phyloP scores from a whole-genome alignment of 2,797 vertebrate species.

The Spondyliosoma cantharus region DNA sequence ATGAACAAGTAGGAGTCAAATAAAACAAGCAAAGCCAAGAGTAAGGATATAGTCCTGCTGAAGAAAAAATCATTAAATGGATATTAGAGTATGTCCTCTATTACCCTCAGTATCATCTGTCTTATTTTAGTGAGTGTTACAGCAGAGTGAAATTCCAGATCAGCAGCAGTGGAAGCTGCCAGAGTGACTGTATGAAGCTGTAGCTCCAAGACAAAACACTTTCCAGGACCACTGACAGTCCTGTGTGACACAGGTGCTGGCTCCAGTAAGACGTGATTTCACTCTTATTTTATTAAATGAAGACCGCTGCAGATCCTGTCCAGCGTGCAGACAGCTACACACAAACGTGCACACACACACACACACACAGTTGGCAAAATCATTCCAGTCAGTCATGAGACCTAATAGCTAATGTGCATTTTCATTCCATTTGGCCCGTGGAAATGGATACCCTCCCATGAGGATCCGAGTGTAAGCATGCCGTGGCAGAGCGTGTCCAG shows the following conservation, averaged over 20 bases:
- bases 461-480: constrained; percentile 69
- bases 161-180: background rate
- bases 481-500: constrained; percentile 53
- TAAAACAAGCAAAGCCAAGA: background rate
- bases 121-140: constrained; percentile 20
- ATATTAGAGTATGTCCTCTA: constrained; percentile 1
- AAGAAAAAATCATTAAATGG: constrained; percentile 9
- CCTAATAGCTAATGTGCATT: constrained; percentile 70
- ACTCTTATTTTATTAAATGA: constrained; percentile 50
- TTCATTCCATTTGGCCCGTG: constrained; percentile 74
- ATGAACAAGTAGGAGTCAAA: constrained; percentile 7
- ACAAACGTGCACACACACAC: constrained; percentile 39
- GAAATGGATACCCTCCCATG: constrained; percentile 78
- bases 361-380: constrained; percentile 60
- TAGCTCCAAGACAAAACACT: constrained; percentile 31
- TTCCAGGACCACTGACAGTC: background rate
- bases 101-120: constrained; percentile 7
- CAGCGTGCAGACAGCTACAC: constrained; percentile 10
- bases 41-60: background rate
- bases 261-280: constrained; percentile 12
- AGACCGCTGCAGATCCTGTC: constrained; percentile 31
- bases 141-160: constrained; percentile 25
- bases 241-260: constrained; percentile 4
- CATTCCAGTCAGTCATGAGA: constrained; percentile 65
- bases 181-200: background rate